Percentiles rank a stretch among this genome's conserved stretches.
These are phyloP conservation scores for Gymnoscelis rufifasciata DNA, from an alignment of 2,888 invertebrate species.

Conservation along the genomic window DNA sequence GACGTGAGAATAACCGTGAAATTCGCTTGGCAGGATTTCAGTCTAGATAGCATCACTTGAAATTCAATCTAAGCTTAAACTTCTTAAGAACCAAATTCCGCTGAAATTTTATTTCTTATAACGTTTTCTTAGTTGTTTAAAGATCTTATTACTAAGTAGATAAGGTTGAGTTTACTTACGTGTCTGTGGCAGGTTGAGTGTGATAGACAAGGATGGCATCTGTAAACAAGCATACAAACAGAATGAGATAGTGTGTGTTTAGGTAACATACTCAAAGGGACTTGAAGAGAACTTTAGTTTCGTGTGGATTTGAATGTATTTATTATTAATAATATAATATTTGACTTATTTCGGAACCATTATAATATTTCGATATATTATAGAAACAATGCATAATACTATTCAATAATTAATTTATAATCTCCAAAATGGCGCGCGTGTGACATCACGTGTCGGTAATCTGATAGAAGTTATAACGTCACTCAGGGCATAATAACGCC, in stretches of 20 bases:
- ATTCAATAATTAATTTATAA: too few species aligned
- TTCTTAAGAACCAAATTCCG: slow-evolving; percentile 34
- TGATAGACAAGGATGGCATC: slow-evolving; percentile 54
- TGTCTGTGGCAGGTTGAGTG: slow-evolving; percentile 42
- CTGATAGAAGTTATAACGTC: too few species aligned
- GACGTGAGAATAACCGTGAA: slow-evolving; percentile 5
- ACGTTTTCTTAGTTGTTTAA: slow-evolving; percentile 18
- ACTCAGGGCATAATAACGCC: too few species aligned
- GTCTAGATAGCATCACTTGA: slow-evolving; percentile 16
- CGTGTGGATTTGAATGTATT: background rate
- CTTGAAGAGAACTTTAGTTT: background rate
- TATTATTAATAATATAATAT: too few species aligned
- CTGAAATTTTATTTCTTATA: slow-evolving; percentile 24
- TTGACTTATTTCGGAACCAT: too few species aligned
- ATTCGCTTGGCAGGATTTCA: background rate
- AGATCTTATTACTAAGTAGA: background rate
- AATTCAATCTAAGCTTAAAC: slow-evolving; percentile 24
- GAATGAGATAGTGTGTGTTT: slow-evolving; percentile 20
- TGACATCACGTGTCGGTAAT: too few species aligned
- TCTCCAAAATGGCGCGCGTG: too few species aligned
- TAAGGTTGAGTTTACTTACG: slow-evolving; percentile 48
- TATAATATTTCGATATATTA: too few species aligned
- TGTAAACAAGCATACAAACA: slow-evolving; percentile 54
- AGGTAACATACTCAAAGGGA: slow-evolving; percentile 1
- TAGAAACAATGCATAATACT: too few species aligned